Base-by-base conservation (phyloP, 2,888 invertebrate species). In the Salticus scenicus region DNA sequence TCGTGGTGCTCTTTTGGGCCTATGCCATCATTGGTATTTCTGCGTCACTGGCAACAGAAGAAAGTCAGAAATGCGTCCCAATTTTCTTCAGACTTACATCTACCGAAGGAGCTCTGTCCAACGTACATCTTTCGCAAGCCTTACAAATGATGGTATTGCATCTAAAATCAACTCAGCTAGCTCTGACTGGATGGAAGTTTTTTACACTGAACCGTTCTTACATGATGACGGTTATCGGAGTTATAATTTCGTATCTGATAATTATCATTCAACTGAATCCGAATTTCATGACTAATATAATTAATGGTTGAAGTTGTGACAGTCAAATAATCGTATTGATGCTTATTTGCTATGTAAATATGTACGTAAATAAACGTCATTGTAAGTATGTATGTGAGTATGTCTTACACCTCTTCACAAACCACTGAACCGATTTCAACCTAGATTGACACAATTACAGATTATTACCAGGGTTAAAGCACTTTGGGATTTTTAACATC, bases 211-310 rank as follows among this genome's bases (percentile, higher is more conserved):
- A 72, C 33, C 77, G 83, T 17, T 64, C 64, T n/a, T 77, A 83
- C n/a, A 83, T 83, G 77, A 4, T 83, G 31, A 77, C 83, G 5
- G 51, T 83, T 12, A 28, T 83, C 12, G 83, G 83, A 24, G 57
- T 83, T 57, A 42, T 83, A 20, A 57, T 64, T 20, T 83, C 83
- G 28, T 83, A 83, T 17, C 51, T 77, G 4, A 83, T 83, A 0
- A 33, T 83, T 24, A 24, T 83, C 24, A 57, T 83, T 37, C 83
- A 83, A n/a, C 31, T 77, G 42, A 83, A 83, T 73, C 83, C 83
- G 17, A 57, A 64, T 10, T 72, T 71, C 1, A 73, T 83, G 51
- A 30, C 66, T 7, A 42, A 77, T 7, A 51, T 83, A 27, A 77
- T 83, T 12, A 72, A 20, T 14, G 81, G 74, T 7, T 51, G n/a